Evolutionary conservation across 2,888 invertebrate genomes (phyloP).

Genomic region (Coelinius sp.): DNA sequence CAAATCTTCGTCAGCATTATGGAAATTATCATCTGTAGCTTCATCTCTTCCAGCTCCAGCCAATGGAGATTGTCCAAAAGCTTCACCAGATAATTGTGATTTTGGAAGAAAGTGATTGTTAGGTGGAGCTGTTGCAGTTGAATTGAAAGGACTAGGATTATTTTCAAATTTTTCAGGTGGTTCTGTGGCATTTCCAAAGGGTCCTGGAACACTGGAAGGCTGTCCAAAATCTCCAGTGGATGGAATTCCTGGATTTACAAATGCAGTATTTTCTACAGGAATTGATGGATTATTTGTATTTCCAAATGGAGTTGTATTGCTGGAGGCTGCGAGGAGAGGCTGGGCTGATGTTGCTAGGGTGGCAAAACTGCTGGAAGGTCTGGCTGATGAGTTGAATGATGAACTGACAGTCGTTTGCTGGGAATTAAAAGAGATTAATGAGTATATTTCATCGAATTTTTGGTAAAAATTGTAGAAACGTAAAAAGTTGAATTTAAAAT

Average conservation of each 20-base stretch:
- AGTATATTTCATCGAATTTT: too few species aligned
- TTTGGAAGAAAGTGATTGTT: conserved; percentile 47
- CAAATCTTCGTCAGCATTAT: conserved; percentile 57
- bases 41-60: too few species aligned
- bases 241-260: conserved; percentile 32
- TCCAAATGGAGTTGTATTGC: conserved; percentile 34
- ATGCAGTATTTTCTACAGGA: background rate
- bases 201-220: background rate
- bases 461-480: too few species aligned
- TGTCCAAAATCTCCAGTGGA: conserved; percentile 46
- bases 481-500: too few species aligned
- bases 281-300: conserved; percentile 1
- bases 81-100: conserved; percentile 40
- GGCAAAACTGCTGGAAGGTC: conserved; percentile 43
- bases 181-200: conserved; percentile 20
- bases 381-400: conserved; percentile 48
- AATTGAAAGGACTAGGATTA: conserved; percentile 39
- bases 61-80: conserved; percentile 42
- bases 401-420: conserved; percentile 38
- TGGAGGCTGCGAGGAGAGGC: conserved; percentile 29
- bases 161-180: conserved; percentile 32
- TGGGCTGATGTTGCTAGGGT: conserved; percentile 34
- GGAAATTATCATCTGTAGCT: conserved; percentile 22
- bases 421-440: too few species aligned
- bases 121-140: conserved; percentile 34